These are phyloP conservation scores for Apocrypta bakeri DNA, from an alignment of 1,140 invertebrate genomes.

Conservation along the genomic window DNA sequence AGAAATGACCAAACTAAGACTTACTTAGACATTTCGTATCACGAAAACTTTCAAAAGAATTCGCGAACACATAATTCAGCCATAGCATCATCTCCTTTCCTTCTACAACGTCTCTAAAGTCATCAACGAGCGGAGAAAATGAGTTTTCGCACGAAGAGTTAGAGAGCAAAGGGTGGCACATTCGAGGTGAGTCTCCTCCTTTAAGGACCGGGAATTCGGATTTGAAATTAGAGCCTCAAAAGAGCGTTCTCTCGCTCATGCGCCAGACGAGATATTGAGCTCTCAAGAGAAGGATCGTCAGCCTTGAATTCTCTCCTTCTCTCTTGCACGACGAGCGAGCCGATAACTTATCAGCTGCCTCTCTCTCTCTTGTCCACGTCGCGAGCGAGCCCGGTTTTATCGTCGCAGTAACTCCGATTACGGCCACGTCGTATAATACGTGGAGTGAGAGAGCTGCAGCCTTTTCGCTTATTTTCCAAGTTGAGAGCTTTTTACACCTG, in stretches of 20 bases:
- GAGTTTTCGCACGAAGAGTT: not conserved
- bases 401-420: slow-evolving; percentile 46
- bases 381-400: slow-evolving; percentile 35
- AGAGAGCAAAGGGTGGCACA: slow-evolving; percentile 8
- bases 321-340: not conserved
- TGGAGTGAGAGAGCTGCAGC: not conserved
- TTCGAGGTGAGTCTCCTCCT: slow-evolving; percentile 2
- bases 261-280: slow-evolving; percentile 31
- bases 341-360: slow-evolving; percentile 41
- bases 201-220: slow-evolving; percentile 2
- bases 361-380: slow-evolving; percentile 33
- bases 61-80: not conserved
- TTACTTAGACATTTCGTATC: no score
- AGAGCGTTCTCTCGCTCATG: not conserved
- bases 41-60: not conserved
- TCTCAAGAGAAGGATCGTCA: slow-evolving; percentile 25
- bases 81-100: not conserved
- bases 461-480: not conserved
- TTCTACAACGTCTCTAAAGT: not conserved
- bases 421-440: slow-evolving; percentile 40
- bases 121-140: not conserved
- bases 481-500: not conserved
- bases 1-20: no score
- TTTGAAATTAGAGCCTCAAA: slow-evolving; percentile 28
- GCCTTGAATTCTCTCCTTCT: not conserved